A percentile compares a stretch with the other conserved stretches of the same genome.
Conservation (phyloP, 2,797 vertebrate species). For the Pristis pectinata region DNA sequence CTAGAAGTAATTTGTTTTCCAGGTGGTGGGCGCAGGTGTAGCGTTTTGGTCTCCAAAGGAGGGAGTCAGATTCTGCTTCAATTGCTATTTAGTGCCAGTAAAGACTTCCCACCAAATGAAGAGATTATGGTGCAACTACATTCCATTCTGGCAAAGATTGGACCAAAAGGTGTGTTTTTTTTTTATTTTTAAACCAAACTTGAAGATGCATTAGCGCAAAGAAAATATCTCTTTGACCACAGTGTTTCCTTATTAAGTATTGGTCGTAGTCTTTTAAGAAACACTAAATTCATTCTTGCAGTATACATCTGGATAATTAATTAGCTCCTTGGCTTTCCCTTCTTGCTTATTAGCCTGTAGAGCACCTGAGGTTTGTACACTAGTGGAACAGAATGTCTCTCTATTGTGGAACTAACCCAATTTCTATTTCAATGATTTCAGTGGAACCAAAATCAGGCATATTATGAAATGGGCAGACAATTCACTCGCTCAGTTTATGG, state of each 20-base stretch:
- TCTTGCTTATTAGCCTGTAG: neutral
- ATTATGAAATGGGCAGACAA: neutral
- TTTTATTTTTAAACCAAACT: neutral
- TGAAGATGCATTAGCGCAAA: neutral
- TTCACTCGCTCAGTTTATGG: neutral
- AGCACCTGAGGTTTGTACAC: neutral
- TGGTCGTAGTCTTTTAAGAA: neutral
- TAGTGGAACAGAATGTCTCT: neutral
- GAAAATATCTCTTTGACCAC: neutral
- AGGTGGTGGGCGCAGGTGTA: conserved; percentile 81
- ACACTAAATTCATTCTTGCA: neutral
- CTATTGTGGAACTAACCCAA: neutral
- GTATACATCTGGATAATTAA: neutral
- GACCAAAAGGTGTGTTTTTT: conserved; percentile 75
- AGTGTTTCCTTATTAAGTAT: neutral
- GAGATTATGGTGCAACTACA: conserved; percentile 90
- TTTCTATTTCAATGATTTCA: neutral
- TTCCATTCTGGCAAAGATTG: conserved; percentile 85
- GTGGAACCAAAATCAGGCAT: neutral
- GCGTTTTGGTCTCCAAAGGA: conserved; percentile 81
- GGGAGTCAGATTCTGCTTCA: conserved; percentile 85
- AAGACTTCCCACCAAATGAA: conserved; percentile 75
- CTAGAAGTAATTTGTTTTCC: conserved; percentile 41
- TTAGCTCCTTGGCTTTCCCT: neutral
- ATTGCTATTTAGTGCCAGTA: conserved; percentile 72